These are phyloP conservation scores for Eubasilissa splendida DNA, from an alignment of 2,888 invertebrate genomes.

Conservation along the genomic window DNA sequence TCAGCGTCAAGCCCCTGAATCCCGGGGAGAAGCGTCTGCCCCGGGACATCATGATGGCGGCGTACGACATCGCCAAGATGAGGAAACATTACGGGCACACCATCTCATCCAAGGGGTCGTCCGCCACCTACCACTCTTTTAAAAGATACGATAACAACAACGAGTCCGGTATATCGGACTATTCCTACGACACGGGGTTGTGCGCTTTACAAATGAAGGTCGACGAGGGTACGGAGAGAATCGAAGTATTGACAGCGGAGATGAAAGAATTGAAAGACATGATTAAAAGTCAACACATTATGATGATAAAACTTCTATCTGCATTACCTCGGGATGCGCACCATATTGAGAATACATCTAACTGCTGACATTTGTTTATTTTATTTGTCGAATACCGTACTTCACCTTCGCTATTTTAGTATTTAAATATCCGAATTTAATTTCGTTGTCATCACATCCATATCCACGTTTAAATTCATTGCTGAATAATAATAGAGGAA, in stretches of 20 bases:
- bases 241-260: conserved; percentile 78
- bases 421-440: too few species aligned
- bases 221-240: conserved; percentile 79
- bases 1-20: conserved; percentile 88
- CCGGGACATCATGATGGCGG: conserved; percentile 83
- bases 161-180: conserved; percentile 71
- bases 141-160: conserved; percentile 80
- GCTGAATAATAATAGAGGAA: too few species aligned
- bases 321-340: conserved; percentile 22
- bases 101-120: conserved; percentile 77
- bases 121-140: conserved; percentile 76
- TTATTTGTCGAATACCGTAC: too few species aligned
- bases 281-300: conserved; percentile 71
- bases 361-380: conserved; percentile 42
- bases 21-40: conserved; percentile 87
- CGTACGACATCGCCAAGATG: conserved; percentile 86
- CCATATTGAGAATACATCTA: conserved; percentile 36
- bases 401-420: too few species aligned
- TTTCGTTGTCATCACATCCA: too few species aligned
- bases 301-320: conserved; percentile 69
- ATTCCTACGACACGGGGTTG: conserved; percentile 73
- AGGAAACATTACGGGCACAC: conserved; percentile 81
- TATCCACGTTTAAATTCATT: too few species aligned
- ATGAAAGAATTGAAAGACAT: conserved; percentile 78
- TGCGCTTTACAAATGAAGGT: conserved; percentile 76